Conservation (phyloP, 2,888 invertebrate species). For the Trissonchulus latispiculum region DNA sequence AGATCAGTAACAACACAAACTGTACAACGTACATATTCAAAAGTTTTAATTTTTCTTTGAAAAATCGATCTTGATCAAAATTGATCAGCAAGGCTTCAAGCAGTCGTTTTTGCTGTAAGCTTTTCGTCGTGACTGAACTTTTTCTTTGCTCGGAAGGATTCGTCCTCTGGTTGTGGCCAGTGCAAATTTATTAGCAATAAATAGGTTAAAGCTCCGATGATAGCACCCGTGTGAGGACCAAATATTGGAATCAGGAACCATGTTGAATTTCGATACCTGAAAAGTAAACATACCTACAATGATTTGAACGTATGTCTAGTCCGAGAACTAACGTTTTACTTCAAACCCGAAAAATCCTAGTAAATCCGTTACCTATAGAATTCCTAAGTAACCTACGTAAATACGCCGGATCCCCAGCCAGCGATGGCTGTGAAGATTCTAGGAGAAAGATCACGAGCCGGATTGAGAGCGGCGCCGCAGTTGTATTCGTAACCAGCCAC, state of each 20-base stretch:
- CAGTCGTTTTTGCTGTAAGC: no score
- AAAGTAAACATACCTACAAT: no score
- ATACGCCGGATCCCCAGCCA: constrained; percentile 49
- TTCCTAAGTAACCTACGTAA: constrained; percentile 48
- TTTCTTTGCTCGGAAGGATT: neutral
- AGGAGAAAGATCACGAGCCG: constrained; percentile 50
- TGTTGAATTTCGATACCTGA: neutral
- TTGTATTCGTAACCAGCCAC: constrained; percentile 50
- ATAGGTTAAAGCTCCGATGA: neutral
- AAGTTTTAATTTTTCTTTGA: no score
- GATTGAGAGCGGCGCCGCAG: constrained; percentile 53
- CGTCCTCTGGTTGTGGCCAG: neutral
- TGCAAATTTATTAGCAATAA: neutral
- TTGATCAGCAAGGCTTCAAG: no score
- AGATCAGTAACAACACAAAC: no score
- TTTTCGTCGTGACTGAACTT: no score
- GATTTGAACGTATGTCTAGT: no score
- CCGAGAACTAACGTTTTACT: no score
- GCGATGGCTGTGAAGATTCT: constrained; percentile 47
- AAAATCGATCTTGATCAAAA: no score
- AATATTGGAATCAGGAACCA: neutral
- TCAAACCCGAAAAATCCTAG: no score
- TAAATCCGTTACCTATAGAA: no score
- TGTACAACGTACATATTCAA: no score
- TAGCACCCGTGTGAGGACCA: neutral